phyloP scores from a whole-genome alignment of 2,888 invertebrate genomes.

The Dicyrtoma fusca region DNA sequence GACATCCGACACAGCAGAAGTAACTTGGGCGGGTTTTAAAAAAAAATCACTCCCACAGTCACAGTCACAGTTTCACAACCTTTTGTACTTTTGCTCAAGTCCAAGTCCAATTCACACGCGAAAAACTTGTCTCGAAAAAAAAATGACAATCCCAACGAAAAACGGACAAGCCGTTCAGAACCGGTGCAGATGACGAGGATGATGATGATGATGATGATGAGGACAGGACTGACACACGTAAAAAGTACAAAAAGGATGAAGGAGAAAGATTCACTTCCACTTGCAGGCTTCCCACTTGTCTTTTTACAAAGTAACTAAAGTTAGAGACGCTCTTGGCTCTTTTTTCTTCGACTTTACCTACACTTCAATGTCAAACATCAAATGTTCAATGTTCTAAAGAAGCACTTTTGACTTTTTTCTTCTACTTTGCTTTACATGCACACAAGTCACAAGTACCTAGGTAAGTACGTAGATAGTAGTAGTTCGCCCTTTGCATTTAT shows the following conservation, averaged over 20 bases:
- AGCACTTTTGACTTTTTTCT: too few relatives aligned
- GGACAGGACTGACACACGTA: not conserved
- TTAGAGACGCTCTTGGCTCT: not conserved
- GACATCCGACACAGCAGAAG: conserved; percentile 33
- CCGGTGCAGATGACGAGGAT: not conserved
- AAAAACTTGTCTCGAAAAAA: not conserved
- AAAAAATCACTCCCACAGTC: conserved; percentile 26
- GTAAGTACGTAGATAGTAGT: too few relatives aligned
- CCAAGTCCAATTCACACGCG: not conserved
- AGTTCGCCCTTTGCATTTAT: too few relatives aligned
- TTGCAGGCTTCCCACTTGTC: not conserved
- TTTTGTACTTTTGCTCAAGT: not conserved
- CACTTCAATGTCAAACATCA: conserved; percentile 23
- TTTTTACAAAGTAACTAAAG: not conserved
- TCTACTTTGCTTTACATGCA: too few relatives aligned
- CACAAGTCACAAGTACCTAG: too few relatives aligned
- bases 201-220: not conserved
- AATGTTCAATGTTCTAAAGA: conserved; percentile 1
- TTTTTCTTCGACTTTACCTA: conserved; percentile 8
- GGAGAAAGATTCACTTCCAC: conserved; percentile 10
- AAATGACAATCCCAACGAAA: not conserved
- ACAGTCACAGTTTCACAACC: conserved; percentile 1
- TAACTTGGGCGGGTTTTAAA: conserved; percentile 29
- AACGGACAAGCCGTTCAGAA: not conserved
- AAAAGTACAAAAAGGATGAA: not conserved